These are phyloP conservation scores for Oreohelix idahoensis DNA, from an alignment of 1,140 invertebrate genomes.

Conservation along the genomic window DNA sequence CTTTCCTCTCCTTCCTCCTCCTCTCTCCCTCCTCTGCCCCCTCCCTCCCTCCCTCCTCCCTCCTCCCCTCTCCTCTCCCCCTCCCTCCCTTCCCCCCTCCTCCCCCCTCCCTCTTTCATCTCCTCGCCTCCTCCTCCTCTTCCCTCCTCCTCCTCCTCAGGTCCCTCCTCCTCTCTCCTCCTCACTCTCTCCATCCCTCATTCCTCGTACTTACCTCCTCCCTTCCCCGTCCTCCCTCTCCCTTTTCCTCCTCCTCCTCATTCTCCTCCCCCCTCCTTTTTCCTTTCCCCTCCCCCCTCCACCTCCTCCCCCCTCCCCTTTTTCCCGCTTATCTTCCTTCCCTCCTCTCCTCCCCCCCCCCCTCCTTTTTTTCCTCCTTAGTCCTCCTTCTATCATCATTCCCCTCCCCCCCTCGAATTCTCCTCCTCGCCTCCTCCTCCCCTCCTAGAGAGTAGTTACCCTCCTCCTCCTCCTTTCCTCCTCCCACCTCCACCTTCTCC, in stretches of 20 bases:
- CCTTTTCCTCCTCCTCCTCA: neutral
- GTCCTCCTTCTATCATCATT: neutral
- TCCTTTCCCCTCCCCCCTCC: neutral
- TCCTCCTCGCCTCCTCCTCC: neutral
- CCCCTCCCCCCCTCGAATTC: neutral
- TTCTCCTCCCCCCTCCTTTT: neutral
- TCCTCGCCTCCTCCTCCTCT: neutral
- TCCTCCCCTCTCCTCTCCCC: neutral
- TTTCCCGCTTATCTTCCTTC: neutral
- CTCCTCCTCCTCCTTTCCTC: neutral
- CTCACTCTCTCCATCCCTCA: neutral
- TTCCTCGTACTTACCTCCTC: neutral
- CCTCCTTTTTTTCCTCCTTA: neutral
- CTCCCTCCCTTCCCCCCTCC: neutral
- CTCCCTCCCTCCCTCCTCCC: neutral
- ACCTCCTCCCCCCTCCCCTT: neutral
- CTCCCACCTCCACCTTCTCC: neutral
- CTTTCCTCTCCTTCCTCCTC: neutral
- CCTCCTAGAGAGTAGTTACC: too few species aligned
- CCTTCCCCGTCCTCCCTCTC: neutral
- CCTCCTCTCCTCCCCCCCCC: neutral
- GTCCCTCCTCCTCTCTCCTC: neutral
- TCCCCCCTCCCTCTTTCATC: neutral
- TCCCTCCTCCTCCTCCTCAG: neutral
- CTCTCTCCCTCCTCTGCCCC: neutral